Base-by-base conservation (phyloP, 2,888 invertebrate genomes). In the Trachelus troglodyta region DNA sequence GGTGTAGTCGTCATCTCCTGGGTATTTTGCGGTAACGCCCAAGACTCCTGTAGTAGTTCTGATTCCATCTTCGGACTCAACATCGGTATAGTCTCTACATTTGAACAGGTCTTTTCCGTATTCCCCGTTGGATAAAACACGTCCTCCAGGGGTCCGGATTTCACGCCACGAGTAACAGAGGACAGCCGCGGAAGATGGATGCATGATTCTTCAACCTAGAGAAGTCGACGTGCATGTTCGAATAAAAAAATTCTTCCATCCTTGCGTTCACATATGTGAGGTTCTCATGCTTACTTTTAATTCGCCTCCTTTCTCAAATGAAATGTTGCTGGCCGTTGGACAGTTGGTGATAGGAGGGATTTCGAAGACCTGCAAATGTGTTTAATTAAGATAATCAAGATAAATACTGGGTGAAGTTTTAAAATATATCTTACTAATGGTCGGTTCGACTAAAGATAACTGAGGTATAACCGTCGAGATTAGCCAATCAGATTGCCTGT, bases 151-250 rank as follows among this genome's bases (percentile, higher is more conserved):
- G 78, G 77, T 80, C 84, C 79, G 81, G 80, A 90, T 89, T 85
- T 91, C 91, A 90, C 91, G 91, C 91, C 91, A 91, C 87, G 91
- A 89, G 88, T 89, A 89, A 81, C 89, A 90, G 86, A 87, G 86
- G 85, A 89, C 85, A 81, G 87, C 73, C 80, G 85, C 83, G 77
- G 82, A 85, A 84, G 85, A 84, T 79, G 83, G 85, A 83, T 90
- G 90, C 91, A 91, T 91, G 87, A 81, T 89, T 87, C 85, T 82
- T 85, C 75, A 81, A 78, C 81, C 87, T 88, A 84, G n/a, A 83
- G 83, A 79, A 69, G 74, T 81, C 23, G 34, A 75, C 56, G 56
- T 56, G 56, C 56, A 56, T 23, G 9, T 56, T 6, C 23, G 56
- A 56, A 23, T 56, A 23, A 56, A 9, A 23, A 56, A 23, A 56